Evolutionary conservation across 2,888 invertebrate species (phyloP), one percentile per base, ranked within the genome.

Genomic region (Oligia strigilis): DNA sequence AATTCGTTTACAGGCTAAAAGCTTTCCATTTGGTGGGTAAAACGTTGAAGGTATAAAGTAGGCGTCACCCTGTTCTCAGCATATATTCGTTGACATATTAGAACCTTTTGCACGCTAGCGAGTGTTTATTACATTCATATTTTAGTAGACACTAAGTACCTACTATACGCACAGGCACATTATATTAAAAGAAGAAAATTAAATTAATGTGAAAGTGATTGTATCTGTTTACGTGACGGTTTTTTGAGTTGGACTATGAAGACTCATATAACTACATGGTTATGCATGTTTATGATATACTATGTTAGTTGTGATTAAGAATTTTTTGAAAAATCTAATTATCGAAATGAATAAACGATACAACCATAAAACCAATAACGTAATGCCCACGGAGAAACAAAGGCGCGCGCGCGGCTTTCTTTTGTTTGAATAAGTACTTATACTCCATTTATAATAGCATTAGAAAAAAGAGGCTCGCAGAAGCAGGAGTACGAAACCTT

Each of bases 1-100:
- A 95, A 95, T 95, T 95, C 94, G 93, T 94, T 94, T 94, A 94
- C 91, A 92, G 92, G 92, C 92, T 96, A 95, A 95, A 95, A 95
- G 95, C 94, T 95, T 95, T 95, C 94, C 93, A 95, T 95, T 95
- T 94, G 91, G 91, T 88, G 87, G 89, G 92, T 91, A 92, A 92
- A 92, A 92, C 86, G 92, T 82, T 89, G 88, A 85, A 89, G 87
- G 81, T 88, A 87, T 81, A 83, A 87, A 87, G 87, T 83, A 78
- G 86, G 89, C 84, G 79, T 79, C 80, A 73, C 74, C 23, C 72
- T 65, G 40, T 64, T 78, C 23, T 43, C 9, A 6, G 46, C 82
- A 83, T 81, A 81, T 83, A 83, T 88, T 86, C 79, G 78, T 88
- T 88, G 79, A 86, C 87, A 78, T n/a, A 60, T 62, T 43, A 62